A percentile compares a stretch with the other conserved stretches of the same genome.
Conservation (phyloP, 1,140 invertebrate genomes). For the Plutomurus gul region DNA sequence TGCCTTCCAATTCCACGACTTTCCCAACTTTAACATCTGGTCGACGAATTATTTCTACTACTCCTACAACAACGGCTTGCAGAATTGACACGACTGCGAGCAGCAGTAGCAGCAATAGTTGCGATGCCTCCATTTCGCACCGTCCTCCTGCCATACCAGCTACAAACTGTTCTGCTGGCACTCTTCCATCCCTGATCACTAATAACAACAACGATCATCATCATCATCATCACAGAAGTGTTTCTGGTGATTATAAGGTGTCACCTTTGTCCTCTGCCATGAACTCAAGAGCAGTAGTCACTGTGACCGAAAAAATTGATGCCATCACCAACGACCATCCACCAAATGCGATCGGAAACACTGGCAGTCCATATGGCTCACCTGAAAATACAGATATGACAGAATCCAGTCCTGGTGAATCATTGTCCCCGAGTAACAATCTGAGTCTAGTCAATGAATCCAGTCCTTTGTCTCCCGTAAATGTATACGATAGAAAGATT, state of each 20-base stretch:
- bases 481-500: background rate
- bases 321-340: background rate
- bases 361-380: conserved; percentile 12
- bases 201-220: conserved; percentile 1
- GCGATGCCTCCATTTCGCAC: background rate
- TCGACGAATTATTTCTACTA: background rate
- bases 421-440: background rate
- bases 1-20: background rate
- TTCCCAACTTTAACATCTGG: conserved; percentile 23
- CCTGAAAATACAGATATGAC: background rate
- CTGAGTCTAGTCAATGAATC: conserved; percentile 2
- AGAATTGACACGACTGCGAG: background rate
- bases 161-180: background rate
- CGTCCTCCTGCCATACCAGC: background rate
- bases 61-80: background rate
- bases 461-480: background rate
- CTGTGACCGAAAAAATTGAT: background rate
- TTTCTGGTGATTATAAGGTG: background rate
- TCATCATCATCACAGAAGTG: conserved; percentile 1
- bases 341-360: background rate
- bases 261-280: background rate
- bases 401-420: background rate
- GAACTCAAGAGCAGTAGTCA: background rate
- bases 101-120: background rate
- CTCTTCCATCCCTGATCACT: background rate